phyloP scores from a whole-genome alignment of 1,140 invertebrate genomes.

The Helicoverpa zea region DNA sequence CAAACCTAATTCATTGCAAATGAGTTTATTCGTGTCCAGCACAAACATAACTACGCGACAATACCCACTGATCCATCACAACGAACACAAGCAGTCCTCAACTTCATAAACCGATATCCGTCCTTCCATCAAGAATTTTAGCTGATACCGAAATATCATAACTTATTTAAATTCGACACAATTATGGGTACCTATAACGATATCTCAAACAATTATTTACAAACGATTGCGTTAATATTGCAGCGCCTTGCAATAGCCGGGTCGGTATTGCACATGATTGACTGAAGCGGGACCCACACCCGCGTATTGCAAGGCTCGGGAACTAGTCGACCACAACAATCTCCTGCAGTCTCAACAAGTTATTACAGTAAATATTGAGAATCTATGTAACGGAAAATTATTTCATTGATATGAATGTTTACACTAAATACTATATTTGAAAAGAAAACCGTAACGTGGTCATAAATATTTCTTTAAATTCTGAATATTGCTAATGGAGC shows the following conservation, averaged over 20 bases:
- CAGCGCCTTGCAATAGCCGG: slow-evolving; percentile 2
- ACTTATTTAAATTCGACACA: slow-evolving; percentile 46
- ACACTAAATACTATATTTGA: slow-evolving; percentile 38
- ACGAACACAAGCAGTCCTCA: slow-evolving; percentile 21
- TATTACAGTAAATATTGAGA: slow-evolving; percentile 28
- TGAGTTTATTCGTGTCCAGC: slow-evolving; percentile 39
- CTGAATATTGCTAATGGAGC: slow-evolving; percentile 42
- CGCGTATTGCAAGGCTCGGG: slow-evolving; percentile 5
- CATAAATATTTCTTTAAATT: slow-evolving; percentile 27
- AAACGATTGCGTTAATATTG: slow-evolving; percentile 38
- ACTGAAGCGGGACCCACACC: slow-evolving; percentile 3
- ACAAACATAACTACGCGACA: slow-evolving; percentile 41
- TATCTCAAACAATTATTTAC: slow-evolving; percentile 49
- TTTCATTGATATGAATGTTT: slow-evolving; percentile 41
- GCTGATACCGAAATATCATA: slow-evolving; percentile 42
- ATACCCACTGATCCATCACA: slow-evolving; percentile 20
- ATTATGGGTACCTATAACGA: slow-evolving; percentile 46
- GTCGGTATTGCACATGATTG: slow-evolving; percentile 12
- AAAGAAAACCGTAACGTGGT: slow-evolving; percentile 34
- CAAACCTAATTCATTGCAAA: slow-evolving; percentile 29
- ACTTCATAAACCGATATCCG: slow-evolving; percentile 10
- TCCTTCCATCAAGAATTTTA: slow-evolving; percentile 37
- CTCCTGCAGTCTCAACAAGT: slow-evolving; percentile 24
- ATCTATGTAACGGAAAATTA: slow-evolving; percentile 40
- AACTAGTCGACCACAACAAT: slow-evolving; percentile 15